These are phyloP conservation scores for Meteorus colon DNA, from an alignment of 2,888 invertebrate genomes.

Conservation along the genomic window DNA sequence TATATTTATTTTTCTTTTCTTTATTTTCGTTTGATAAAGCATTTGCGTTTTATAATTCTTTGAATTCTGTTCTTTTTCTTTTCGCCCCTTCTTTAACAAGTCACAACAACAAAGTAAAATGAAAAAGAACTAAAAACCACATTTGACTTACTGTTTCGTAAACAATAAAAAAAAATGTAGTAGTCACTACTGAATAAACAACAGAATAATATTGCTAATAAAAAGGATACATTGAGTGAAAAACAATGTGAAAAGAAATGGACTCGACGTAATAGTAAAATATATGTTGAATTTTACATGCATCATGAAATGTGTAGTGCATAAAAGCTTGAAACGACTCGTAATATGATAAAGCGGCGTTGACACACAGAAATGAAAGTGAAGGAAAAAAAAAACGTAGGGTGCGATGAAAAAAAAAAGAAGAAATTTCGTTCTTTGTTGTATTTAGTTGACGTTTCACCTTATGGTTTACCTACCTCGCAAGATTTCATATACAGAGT, in stretches of 20 bases:
- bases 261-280: not conserved
- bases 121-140: not conserved
- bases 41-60: constrained; percentile 2
- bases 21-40: not conserved
- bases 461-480: constrained; percentile 43
- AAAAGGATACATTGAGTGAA: constrained; percentile 16
- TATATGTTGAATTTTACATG: constrained; percentile 27
- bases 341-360: constrained; percentile 25
- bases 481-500: constrained; percentile 28
- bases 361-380: constrained; percentile 25
- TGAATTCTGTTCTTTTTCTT: not conserved
- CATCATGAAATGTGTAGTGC: constrained; percentile 30
- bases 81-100: not conserved
- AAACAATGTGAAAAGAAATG: constrained; percentile 11
- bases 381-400: constrained; percentile 26
- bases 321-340: constrained; percentile 25
- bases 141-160: not conserved
- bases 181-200: not conserved
- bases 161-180: not conserved
- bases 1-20: constrained; percentile 8
- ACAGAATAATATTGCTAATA: constrained; percentile 18
- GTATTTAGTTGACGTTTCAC: constrained; percentile 42
- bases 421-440: constrained; percentile 33
- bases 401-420: not conserved
- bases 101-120: not conserved